Evolutionary conservation across 2,888 invertebrate species (phyloP).

Genomic region (Melinaea menophilus): DNA sequence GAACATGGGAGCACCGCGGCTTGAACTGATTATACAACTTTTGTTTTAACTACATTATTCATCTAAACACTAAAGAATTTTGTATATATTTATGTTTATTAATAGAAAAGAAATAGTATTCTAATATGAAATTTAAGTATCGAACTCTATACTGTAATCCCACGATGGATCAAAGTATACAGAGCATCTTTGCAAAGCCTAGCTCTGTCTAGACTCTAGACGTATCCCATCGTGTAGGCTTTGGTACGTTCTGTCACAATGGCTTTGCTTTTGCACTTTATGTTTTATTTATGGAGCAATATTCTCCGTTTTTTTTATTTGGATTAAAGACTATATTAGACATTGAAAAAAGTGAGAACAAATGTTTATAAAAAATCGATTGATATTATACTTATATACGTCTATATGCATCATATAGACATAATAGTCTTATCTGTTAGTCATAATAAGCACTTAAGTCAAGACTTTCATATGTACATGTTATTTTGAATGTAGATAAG

Average conservation of each 20-base stretch:
- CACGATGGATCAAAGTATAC: not conserved
- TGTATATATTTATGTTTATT: too few relatives aligned
- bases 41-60: too few relatives aligned
- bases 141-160: not conserved
- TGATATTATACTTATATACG: too few relatives aligned
- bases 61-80: too few relatives aligned
- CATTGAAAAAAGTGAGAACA: not conserved
- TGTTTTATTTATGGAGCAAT: not conserved
- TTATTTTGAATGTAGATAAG: slow-evolving; percentile 18
- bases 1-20: too few relatives aligned
- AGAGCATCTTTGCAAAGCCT: slow-evolving; percentile 1
- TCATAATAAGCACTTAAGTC: not conserved
- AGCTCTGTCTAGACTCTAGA: slow-evolving; percentile 4
- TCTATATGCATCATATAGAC: too few relatives aligned
- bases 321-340: not conserved
- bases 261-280: not conserved
- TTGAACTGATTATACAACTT: too few relatives aligned
- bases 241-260: not conserved
- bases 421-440: not conserved
- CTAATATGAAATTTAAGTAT: too few relatives aligned
- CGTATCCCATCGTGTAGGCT: not conserved
- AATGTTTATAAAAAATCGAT: too few relatives aligned
- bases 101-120: too few relatives aligned
- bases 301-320: not conserved
- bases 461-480: slow-evolving; percentile 11